Base-by-base conservation (phyloP, 1,140 invertebrate genomes). In the Dolichoris vasculosae region DNA sequence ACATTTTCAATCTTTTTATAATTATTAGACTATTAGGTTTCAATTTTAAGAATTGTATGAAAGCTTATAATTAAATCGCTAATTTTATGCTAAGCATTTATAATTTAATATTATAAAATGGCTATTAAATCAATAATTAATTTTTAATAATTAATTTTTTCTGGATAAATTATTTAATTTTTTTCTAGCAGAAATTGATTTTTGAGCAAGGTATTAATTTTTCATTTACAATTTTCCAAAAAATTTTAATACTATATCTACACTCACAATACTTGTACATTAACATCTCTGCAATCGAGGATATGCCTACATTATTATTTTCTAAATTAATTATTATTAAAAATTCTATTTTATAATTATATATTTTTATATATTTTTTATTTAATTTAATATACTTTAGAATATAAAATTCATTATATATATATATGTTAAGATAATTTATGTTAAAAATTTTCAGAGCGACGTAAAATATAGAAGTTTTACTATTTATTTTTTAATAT, bases 401-500 rank as follows among this genome's bases (percentile, higher is more conserved):
- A 90, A 91, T 91, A 91, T 90, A 90, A 90, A 90, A 90, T 90
- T 69, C 85, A 90, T 90, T 88, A 55, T 88, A 59, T 86, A 87
- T 80, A n/a, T n/a, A 86, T 67, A 87, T 63, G 75, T 64, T 71
- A 77, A 51, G n/a, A 79, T 73, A 40, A 55, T 51, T 55, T 69
- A 84, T 84, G 71, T 55, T 35, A 76, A 73, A 82, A 20, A 64
- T 67, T 82, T 82, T 88, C 59, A 82, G 84, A 88, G 83, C 86
- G 87, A 88, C 87, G 51, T 86, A 88, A 90, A 90, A 88, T 90
- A 90, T 87, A 89, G 26, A 78, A 64, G 13, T 63, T 87, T 88
- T 87, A 87, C 77, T 86, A 87, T 87, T 85, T 6, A 35, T 76
- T 76, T 32, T 30, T 76, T 32, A n/a, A 23, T 23, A 1, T 32